Evolutionary conservation across 2,113 vertebrate species (phyloP).

Genomic region (Steatornis caripensis): DNA sequence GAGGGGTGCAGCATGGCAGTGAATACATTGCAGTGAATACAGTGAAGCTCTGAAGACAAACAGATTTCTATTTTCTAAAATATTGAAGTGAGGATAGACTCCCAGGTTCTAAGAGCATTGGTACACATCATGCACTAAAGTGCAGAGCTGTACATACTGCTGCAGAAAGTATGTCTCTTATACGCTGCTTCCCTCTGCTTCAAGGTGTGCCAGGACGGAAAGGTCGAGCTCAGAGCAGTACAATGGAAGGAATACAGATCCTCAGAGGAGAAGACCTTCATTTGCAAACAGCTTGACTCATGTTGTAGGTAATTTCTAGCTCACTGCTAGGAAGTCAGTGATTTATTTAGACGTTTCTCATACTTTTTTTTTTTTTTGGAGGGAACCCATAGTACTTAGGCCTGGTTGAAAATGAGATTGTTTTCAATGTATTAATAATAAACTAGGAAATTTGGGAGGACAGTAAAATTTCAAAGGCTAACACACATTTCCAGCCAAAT

Average conservation of each 20-base stretch:
- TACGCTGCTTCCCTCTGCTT: not conserved
- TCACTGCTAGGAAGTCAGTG: not conserved
- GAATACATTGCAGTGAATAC: not conserved
- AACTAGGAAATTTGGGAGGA: not conserved
- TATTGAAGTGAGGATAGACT: not conserved
- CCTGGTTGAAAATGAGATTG: not conserved
- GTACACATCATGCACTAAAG: not conserved
- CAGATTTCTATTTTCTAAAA: not conserved
- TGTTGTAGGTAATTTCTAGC: not conserved
- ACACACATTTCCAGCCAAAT: not conserved
- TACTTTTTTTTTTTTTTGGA: not conserved
- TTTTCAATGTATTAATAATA: not conserved
- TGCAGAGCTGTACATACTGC: not conserved
- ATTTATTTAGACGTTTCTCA: not conserved
- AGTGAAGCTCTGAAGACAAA: not conserved
- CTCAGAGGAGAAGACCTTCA: not conserved
- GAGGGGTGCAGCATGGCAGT: not conserved
- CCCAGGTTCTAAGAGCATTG: not conserved
- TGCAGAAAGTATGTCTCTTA: not conserved
- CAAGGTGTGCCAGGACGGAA: not conserved
- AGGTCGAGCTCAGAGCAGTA: not conserved
- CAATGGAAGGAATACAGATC: not conserved
- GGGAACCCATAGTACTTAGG: rapidly evolving
- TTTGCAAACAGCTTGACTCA: not conserved
- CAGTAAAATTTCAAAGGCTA: not conserved